Evolutionary conservation across 2,113 vertebrate species (phyloP).

Genomic region (Anser brachyrhynchus): DNA sequence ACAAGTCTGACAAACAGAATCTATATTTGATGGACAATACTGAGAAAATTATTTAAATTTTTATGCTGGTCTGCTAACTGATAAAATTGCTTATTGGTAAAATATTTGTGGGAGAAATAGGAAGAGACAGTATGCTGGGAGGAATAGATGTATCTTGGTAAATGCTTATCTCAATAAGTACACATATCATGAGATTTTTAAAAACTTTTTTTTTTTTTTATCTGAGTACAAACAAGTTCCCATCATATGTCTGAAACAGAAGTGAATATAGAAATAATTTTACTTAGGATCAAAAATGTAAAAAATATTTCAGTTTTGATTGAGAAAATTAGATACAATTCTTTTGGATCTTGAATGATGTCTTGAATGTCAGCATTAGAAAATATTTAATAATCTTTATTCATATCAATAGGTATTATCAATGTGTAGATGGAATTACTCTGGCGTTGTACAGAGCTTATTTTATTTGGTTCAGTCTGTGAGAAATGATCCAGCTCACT

Average conservation of each 20-base stretch:
- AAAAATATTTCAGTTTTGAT: background rate
- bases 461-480: background rate
- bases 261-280: background rate
- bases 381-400: background rate
- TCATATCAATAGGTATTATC: background rate
- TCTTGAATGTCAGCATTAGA: background rate
- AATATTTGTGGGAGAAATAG: background rate
- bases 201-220: background rate
- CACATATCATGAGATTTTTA: background rate
- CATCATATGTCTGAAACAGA: background rate
- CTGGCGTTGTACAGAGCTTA: background rate
- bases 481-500: background rate
- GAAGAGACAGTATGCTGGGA: background rate
- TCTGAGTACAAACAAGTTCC: background rate
- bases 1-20: background rate
- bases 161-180: background rate
- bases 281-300: background rate
- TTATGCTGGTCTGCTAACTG: background rate
- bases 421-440: background rate
- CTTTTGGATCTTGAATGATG: background rate
- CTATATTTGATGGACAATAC: background rate
- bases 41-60: background rate
- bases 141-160: background rate
- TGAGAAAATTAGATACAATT: background rate
- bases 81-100: background rate